Conservation (phyloP, 2,888 invertebrate genomes). For the Lampropteryx suffumata region DNA sequence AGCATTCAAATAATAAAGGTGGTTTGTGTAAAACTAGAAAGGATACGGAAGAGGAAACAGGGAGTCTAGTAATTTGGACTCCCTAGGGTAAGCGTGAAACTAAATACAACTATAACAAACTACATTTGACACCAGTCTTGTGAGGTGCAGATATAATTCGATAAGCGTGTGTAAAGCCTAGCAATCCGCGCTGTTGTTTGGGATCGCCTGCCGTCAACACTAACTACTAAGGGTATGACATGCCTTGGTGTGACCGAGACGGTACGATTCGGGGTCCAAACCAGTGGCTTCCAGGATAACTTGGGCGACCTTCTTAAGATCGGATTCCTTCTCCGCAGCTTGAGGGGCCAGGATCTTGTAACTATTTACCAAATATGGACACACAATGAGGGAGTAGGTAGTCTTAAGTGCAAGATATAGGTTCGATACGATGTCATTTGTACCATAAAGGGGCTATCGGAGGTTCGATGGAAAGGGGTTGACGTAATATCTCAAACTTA, state of each 20-base stretch:
- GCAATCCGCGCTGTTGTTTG: constrained; percentile 51
- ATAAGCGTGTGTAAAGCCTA: constrained; percentile 54
- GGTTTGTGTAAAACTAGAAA: constrained; percentile 42
- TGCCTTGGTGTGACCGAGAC: constrained; percentile 99
- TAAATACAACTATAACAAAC: constrained; percentile 44
- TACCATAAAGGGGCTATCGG: constrained; percentile 28
- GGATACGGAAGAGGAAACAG: constrained; percentile 46
- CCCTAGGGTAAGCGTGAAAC: constrained; percentile 55
- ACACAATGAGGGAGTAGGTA: constrained; percentile 67
- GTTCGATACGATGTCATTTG: constrained; percentile 38
- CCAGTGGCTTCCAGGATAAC: constrained; percentile 91
- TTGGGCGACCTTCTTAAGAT: constrained; percentile 92
- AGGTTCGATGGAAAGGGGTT: constrained; percentile 9
- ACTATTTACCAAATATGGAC: constrained; percentile 85
- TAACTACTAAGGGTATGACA: constrained; percentile 79
- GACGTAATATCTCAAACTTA: constrained; percentile 6
- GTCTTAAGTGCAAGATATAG: constrained; percentile 32
- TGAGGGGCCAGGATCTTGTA: constrained; percentile 99
- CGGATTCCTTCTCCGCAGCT: constrained; percentile 88
- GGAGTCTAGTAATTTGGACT: constrained; percentile 69
- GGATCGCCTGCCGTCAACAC: constrained; percentile 52
- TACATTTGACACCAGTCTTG: constrained; percentile 58
- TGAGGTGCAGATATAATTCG: constrained; percentile 57
- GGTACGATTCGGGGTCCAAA: constrained; percentile 95
- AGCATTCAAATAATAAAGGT: constrained; percentile 67